Evolutionary conservation across 1,140 invertebrate species (phyloP), one percentile per base, ranked within the genome.

Genomic region (Drosophila arawakana): DNA sequence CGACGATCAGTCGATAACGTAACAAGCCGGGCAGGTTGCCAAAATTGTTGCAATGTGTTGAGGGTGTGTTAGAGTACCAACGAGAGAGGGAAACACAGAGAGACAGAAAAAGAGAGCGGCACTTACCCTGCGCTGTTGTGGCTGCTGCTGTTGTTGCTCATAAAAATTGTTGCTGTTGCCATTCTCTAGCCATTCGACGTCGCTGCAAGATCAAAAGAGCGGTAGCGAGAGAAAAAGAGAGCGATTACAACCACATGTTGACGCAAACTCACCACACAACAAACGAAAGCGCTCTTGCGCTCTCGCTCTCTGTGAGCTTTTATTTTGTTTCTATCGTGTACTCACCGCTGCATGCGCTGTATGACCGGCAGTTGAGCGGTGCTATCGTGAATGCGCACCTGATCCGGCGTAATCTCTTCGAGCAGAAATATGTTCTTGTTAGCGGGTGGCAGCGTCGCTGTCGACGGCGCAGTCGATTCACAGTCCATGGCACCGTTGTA

Each of bases 361-460:
- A 96, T 95, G 63, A 95, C 94, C 39, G 95, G 94, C 76, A 94
- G 93, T 86, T 96, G 94, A 13, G 95, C 93, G 1, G 95, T 96
- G 83, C 95, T 95, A 80, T 97, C 96, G 81, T 97, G 96, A 74
- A 97, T 96, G 78, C 95, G 95, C 66, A 96, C 96, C 93, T 96
- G 95, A 46, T 94, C 94, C 8, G 95, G 94, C 55, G 90, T 90
- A 25, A 92, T 90, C 76, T 92, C 90, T 58, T 92, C 91, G 21
- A 88, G 77, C 13, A 92, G 68, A 54, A 90, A 92, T 49, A 85
- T 88, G 41, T 92, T 92, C 47, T 85, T 88, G 59, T 76, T 78
- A 7, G 84, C 57, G 25, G 82, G 66, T 18, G 71, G 60, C 69
- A 69, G 46, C 10, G 66, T 21, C 10, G 71, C 47, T 57, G 70